phyloP scores from a whole-genome alignment of 2,797 vertebrate species.

The Rhinatrema bivittatum region DNA sequence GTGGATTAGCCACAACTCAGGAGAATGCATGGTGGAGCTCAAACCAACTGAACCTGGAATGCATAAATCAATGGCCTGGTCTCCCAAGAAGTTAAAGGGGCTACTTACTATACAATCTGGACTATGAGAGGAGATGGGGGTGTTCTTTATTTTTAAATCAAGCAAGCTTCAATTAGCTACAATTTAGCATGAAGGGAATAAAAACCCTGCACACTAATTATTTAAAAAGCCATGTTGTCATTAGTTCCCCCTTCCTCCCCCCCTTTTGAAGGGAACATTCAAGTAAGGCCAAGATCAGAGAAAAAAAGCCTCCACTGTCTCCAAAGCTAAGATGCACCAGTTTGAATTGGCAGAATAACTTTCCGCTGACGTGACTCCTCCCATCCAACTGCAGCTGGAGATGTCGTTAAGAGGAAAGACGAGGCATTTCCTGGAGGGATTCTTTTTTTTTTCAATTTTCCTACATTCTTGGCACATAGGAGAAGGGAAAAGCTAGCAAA shows the following conservation, averaged over 20 bases:
- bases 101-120: no score
- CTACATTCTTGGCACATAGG: constrained; percentile 59
- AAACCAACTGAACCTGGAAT: no score
- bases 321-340: constrained; percentile 61
- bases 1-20: no score
- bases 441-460: constrained; percentile 34
- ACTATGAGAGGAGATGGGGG: no score
- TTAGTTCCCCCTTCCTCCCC: no score
- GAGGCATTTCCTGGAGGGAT: constrained; percentile 56
- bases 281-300: constrained; percentile 30
- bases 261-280: constrained; percentile 23
- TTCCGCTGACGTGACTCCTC: constrained; percentile 61
- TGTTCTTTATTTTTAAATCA: no score
- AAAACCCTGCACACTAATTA: no score
- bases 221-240: constrained; percentile 30
- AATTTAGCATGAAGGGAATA: no score
- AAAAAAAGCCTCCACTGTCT: constrained; percentile 53
- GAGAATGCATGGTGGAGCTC: no score
- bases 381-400: constrained; percentile 55
- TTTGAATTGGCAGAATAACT: constrained; percentile 66
- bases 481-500: constrained; percentile 43
- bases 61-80: no score
- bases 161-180: no score
- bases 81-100: no score
- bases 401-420: constrained; percentile 50